Evolutionary conservation across 1,140 invertebrate species (phyloP), one percentile per base, ranked within the genome.

Genomic region (Microplitis demolitor): DNA sequence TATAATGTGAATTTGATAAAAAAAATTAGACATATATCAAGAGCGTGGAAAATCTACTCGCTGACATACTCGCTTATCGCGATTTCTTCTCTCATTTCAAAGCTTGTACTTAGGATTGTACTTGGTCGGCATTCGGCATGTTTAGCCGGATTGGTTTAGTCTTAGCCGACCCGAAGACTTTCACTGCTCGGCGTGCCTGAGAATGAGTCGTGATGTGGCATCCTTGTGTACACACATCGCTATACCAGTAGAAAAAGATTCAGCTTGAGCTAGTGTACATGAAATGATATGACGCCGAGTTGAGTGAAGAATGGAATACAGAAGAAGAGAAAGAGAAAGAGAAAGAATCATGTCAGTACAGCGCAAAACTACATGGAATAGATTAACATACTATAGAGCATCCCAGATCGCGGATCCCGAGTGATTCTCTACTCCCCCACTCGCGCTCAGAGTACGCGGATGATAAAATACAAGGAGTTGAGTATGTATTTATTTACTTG

Each of bases 101-200:
- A 53, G 13, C 60, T 14, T 34, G n/a, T 51, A 33, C 34, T 34
- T 6, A 45, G 6, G 11, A 11, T 45, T 45, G 39, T 45, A 11
- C 6, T 45, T 45, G 39, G 39, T 45, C 39, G 39, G 39, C 39
- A 45, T 45, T 24, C 24, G 24, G 24, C 24, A 16, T 66, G 16
- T 9, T 24, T 24, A 24, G 11, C 45, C 45, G 39, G 39, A 13
- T 16, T 33, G 31, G 13, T 24, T 24, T 24, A 24, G 24, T 24
- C 0, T 24, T 45, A 6, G 45, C 5, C 60, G 64, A 64, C 69
- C 37, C 34, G 45, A 66, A 66, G 71, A 76, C 74, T 76, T 76
- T 76, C 74, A 76, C 74, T 76, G 53, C 62, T 73, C 71, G 37
- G 31, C 45, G 53, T 76, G 74, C 74, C 71, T 73, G 71, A 73